Base-by-base conservation (phyloP, 1,140 invertebrate species). In the Orius insidiosus region DNA sequence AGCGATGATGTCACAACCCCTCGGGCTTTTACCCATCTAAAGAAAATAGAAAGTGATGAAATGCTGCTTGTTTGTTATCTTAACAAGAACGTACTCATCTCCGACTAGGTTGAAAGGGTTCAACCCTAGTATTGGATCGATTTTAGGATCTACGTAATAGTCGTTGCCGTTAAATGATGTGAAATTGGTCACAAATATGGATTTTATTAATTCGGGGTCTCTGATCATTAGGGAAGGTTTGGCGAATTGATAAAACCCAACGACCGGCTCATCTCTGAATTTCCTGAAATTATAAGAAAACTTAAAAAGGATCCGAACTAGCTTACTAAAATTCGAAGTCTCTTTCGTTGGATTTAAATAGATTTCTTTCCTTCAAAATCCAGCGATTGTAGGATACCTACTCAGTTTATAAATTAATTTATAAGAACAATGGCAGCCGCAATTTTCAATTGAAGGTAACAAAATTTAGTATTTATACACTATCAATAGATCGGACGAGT, bases 1-100 rank as follows among this genome's bases (percentile, higher is more conserved):
- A 75, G 63, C 8, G 67, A 61, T 0, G 71, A 66, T 24, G 69
- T 68, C 34, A 72, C 60, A 32, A 70, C 60, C 5, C 56, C 57
- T 30, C 72, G 56, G 13, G 68, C 64, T 36, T 61, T 54, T 41
- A 70, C 70, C 74, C 74, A 76, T 46, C 49, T 50, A 11, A 10
- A 37, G 24, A 24, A 24, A 24, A 4, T 24, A 24, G 24, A n/a
- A n/a, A n/a, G n/a, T n/a, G n/a, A n/a, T n/a, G n/a, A n/a, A n/a
- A n/a, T n/a, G n/a, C n/a, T n/a, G n/a, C n/a, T n/a, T n/a, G n/a
- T n/a, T n/a, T n/a, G n/a, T n/a, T n/a, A n/a, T n/a, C 5, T 46
- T 10, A 24, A 2, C 5, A 3, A n/a, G n/a, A 7, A 5, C 8
- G 37, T 41, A 53, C 47, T 58, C 56, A 7, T 66, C 57, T 9